These are phyloP conservation scores for Coecobrya sp. DNA, from an alignment of 2,888 invertebrate species.

Conservation along the genomic window DNA sequence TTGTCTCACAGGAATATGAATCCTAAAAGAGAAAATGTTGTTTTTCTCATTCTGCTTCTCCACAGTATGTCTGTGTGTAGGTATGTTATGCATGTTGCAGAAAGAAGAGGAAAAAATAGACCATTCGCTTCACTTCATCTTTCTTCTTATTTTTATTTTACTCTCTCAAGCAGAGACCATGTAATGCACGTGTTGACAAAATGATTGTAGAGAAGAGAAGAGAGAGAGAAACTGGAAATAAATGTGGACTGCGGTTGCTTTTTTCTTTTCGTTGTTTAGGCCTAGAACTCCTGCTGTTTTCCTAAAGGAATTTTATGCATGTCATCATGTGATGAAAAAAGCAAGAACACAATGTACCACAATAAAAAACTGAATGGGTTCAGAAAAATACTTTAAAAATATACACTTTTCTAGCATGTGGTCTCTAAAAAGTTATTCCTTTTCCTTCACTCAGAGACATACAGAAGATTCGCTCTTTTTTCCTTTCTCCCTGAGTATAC, in stretches of 20 bases:
- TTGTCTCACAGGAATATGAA: too few species aligned
- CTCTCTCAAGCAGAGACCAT: conserved; percentile 38
- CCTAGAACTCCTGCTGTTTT: conserved; percentile 78
- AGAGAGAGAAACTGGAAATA: conserved; percentile 50
- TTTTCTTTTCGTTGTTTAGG: conserved; percentile 61
- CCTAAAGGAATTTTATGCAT: conserved; percentile 82
- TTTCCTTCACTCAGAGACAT: conserved; percentile 55
- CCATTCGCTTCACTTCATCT: conserved; percentile 40
- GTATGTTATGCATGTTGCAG: not conserved
- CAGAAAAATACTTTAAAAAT: conserved; percentile 78
- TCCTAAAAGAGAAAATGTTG: not conserved
- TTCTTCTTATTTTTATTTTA: conserved; percentile 26
- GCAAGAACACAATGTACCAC: conserved; percentile 70
- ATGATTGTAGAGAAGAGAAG: conserved; percentile 55
- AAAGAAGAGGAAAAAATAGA: too few species aligned
- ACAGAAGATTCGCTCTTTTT: conserved; percentile 50
- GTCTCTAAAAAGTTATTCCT: conserved; percentile 79
- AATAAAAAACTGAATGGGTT: conserved; percentile 75
- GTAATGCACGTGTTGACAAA: conserved; percentile 79
- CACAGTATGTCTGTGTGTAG: not conserved
- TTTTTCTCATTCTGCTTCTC: not conserved
- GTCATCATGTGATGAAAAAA: conserved; percentile 82
- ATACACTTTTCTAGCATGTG: conserved; percentile 72
- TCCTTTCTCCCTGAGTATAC: conserved; percentile 61
- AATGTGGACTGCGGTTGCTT: conserved; percentile 77